Percentiles rank a stretch among this genome's conserved stretches.
These are phyloP conservation scores for Chloroceryle amazona DNA, from an alignment of 2,797 vertebrate species.

Conservation along the genomic window DNA sequence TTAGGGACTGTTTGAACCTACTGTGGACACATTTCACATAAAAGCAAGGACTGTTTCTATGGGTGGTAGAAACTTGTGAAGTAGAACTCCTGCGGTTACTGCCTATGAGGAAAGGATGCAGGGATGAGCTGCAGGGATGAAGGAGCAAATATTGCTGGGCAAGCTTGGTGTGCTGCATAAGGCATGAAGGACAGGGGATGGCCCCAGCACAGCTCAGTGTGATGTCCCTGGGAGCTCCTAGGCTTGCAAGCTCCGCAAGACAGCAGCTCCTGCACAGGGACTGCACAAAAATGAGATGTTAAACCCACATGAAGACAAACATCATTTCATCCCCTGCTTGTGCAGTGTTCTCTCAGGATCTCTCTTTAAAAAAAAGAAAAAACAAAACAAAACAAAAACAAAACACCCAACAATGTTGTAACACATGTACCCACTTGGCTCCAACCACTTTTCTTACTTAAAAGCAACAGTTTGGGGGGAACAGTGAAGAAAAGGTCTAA, in stretches of 20 bases:
- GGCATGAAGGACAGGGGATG: neutral
- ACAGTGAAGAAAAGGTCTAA: neutral
- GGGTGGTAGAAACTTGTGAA: neutral
- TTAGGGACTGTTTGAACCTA: neutral
- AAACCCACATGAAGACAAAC: neutral
- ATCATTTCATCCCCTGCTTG: neutral
- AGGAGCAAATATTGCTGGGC: neutral
- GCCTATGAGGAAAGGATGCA: neutral
- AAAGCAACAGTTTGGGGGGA: neutral
- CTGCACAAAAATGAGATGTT: neutral
- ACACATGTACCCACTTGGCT: neutral
- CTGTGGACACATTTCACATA: neutral
- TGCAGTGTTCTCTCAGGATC: neutral
- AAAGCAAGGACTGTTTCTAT: neutral
- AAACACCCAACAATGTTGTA: neutral
- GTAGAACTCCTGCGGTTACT: neutral
- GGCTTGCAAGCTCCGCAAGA: neutral
- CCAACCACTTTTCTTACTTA: neutral
- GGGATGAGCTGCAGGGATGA: neutral
- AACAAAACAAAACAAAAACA: neutral
- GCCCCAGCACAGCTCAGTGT: rapidly evolving
- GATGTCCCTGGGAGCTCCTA: neutral
- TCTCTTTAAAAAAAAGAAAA: neutral
- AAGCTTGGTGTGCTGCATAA: neutral
- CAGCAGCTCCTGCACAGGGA: neutral